Evolutionary conservation across 2,888 invertebrate genomes (phyloP).

Genomic region (Melanostoma scalare): DNA sequence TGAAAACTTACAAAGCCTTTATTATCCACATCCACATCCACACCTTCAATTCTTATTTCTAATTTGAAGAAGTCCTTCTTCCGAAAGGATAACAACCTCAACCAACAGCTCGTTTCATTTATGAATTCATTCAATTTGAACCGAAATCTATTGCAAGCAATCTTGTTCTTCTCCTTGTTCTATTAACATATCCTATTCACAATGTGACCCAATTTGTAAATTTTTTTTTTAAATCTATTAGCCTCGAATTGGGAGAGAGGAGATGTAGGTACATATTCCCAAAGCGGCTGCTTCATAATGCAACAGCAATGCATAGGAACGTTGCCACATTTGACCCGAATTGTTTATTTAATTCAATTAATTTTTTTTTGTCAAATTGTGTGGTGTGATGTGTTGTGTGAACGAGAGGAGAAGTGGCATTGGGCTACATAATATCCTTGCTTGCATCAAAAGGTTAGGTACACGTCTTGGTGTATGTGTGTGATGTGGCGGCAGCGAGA

Average conservation of each 20-base stretch:
- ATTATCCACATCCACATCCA: too few species aligned
- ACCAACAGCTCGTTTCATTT: constrained; percentile 5
- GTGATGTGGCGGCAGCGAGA: neutral
- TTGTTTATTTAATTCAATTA: constrained; percentile 58
- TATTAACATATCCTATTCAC: constrained; percentile 4
- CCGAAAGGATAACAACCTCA: neutral
- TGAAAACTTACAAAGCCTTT: too few species aligned
- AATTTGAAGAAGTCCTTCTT: too few species aligned
- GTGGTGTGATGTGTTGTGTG: neutral
- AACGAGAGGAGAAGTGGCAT: constrained; percentile 18
- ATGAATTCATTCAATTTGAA: constrained; percentile 8
- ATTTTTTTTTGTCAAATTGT: constrained; percentile 10
- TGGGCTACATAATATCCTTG: constrained; percentile 7
- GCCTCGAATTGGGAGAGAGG: neutral
- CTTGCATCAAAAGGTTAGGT: constrained; percentile 26
- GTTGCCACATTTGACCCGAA: constrained; percentile 52
- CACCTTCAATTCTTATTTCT: too few species aligned
- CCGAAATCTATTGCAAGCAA: neutral
- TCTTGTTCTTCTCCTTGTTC: neutral
- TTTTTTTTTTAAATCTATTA: constrained; percentile 8
- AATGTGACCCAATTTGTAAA: constrained; percentile 22
- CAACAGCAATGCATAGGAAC: constrained; percentile 25
- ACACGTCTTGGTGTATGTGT: neutral
- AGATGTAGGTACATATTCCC: neutral
- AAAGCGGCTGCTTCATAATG: constrained; percentile 5